phyloP scores from a whole-genome alignment of 2,113 vertebrate species.

The Marcusenius ussheri region DNA sequence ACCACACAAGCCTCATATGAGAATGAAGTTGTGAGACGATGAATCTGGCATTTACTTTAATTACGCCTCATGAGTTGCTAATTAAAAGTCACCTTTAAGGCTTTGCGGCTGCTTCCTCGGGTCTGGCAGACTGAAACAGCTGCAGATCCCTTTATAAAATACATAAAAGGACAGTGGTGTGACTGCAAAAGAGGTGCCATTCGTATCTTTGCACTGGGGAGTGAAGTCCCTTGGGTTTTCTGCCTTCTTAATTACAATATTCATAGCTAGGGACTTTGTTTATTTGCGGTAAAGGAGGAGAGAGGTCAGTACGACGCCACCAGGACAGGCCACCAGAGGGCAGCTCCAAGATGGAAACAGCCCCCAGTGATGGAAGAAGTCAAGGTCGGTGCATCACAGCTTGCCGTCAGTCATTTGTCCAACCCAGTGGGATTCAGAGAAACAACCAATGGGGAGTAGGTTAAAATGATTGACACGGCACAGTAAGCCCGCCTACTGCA shows the following conservation, averaged over 20 bases:
- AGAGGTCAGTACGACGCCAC: neutral
- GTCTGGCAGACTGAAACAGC: neutral
- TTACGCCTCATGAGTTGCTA: neutral
- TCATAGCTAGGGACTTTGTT: neutral
- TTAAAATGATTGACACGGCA: neutral
- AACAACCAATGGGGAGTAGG: neutral
- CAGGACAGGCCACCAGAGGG: neutral
- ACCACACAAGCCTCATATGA: neutral
- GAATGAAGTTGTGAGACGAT: neutral
- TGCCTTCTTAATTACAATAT: neutral
- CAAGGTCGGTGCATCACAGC: neutral
- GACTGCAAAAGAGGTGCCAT: neutral
- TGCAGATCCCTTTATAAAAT: neutral
- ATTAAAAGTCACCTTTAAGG: neutral
- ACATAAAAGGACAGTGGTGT: neutral
- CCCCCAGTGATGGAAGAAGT: neutral
- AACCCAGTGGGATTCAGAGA: neutral
- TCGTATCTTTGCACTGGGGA: neutral
- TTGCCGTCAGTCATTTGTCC: neutral
- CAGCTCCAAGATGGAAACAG: neutral
- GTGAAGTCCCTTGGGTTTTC: neutral
- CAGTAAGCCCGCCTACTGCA: neutral
- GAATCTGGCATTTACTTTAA: neutral
- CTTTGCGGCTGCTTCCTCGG: neutral
- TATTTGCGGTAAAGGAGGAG: neutral